Base-by-base conservation (phyloP, 1,140 invertebrate genomes). In the Hydropsyche tenuis region DNA sequence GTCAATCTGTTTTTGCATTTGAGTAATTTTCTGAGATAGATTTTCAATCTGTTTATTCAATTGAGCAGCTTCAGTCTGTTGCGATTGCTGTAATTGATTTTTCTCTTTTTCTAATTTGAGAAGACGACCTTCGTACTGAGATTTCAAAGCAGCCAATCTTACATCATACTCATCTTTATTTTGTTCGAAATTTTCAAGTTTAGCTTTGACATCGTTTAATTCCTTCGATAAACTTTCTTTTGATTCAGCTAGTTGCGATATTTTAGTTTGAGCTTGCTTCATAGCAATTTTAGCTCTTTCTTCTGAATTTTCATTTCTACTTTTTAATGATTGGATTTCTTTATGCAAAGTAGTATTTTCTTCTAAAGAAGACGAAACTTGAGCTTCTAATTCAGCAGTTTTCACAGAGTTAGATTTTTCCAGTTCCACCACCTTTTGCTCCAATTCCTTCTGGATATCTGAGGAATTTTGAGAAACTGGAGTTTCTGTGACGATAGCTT, bases 1-100 rank as follows among this genome's bases (percentile, higher is more conserved):
- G 11, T 91, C 91, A 51, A 95, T 79, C 81, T 96, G 94, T 56
- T 93, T 88, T 78, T 95, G 94, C 69, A 96, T 81, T 77, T 93
- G 89, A 69, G 86, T 86, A 0, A 93, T 86, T 79, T 91, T 89
- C 80, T 94, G 91, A 70, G 87, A 85, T 12, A 94, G 80, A 6
- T 90, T 85, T 79, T 96, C 93, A n/a, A 93, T 87, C 79, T 93
- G 92, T 48, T 88, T 83, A n/a, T 85, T 83, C 1, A 90, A 80
- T 16, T 89, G 85, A 37, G 87, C 84, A 68, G 88, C 89, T 73
- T 90, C 88, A 42, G 86, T 85, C 73, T 87, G 87, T 64, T 90
- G 89, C 75, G 90, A 89, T 11, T 87, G 86, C 73, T 87, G 88
- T 56, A 87, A 86, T 78, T 92, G 90, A 16, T 89, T 85, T 73